A percentile compares a stretch with the other conserved stretches of the same genome.
Evolutionary conservation across 2,888 invertebrate species (phyloP).

Genomic region (Andrena praecox): DNA sequence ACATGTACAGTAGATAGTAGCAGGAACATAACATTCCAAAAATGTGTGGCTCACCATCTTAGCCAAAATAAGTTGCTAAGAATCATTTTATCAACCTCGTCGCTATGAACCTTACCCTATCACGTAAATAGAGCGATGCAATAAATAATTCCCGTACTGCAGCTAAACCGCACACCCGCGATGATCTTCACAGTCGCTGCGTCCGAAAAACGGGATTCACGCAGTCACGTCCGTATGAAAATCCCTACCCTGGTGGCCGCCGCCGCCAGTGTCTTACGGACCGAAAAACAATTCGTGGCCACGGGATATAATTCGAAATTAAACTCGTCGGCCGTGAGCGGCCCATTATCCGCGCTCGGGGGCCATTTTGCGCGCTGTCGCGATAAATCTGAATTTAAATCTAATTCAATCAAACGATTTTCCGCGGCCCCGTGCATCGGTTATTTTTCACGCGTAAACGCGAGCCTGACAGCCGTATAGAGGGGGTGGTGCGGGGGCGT

Average conservation of each 20-base stretch:
- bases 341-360: neutral
- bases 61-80: no score
- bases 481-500: neutral
- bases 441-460: slow-evolving; percentile 42
- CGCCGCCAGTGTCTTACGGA: neutral
- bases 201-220: neutral
- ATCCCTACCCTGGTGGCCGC: neutral
- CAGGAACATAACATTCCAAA: no score
- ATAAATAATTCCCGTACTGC: no score
- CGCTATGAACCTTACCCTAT: no score
- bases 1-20: no score
- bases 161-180: neutral
- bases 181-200: no score
- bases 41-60: no score
- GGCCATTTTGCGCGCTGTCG: slow-evolving; percentile 20
- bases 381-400: slow-evolving; percentile 60
- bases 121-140: no score
- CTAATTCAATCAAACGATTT: slow-evolving; percentile 56
- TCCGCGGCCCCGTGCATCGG: neutral
- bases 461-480: neutral
- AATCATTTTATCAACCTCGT: no score
- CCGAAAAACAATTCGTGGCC: slow-evolving; percentile 4
- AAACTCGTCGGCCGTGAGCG: neutral
- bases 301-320: slow-evolving; percentile 11
- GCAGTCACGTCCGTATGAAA: no score